A percentile compares a stretch with the other conserved stretches of the same genome.
These are phyloP conservation scores for Eubasilissa splendida DNA, from an alignment of 2,888 invertebrate species.

Conservation along the genomic window DNA sequence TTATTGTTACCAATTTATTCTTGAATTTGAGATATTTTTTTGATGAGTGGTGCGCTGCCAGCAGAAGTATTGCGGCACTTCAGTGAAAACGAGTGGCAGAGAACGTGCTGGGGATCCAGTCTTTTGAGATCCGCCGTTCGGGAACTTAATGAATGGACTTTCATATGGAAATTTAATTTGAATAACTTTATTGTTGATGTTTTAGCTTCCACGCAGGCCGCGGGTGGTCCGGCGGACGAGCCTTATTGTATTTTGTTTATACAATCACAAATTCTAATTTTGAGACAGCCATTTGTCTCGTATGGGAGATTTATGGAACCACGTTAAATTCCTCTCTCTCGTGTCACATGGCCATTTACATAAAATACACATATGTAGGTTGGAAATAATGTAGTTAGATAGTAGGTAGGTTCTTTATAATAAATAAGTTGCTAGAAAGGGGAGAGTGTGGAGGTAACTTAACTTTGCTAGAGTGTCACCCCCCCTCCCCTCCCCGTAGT, in stretches of 20 bases:
- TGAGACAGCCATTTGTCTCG: constrained; percentile 1
- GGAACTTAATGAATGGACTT: constrained; percentile 23
- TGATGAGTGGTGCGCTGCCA: neutral
- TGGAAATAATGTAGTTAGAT: too few species aligned
- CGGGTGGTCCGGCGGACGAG: constrained; percentile 36
- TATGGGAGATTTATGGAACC: too few species aligned
- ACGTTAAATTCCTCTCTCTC: too few species aligned
- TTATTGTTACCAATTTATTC: neutral
- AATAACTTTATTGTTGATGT: constrained; percentile 3
- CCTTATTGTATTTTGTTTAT: constrained; percentile 5
- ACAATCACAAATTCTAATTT: neutral
- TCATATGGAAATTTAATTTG: constrained; percentile 39
- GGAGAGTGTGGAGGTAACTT: too few species aligned
- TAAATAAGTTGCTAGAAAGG: too few species aligned
- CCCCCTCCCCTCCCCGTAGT: too few species aligned
- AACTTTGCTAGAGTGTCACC: too few species aligned
- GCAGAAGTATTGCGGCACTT: neutral
- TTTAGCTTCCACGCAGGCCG: constrained; percentile 2
- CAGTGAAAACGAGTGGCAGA: neutral
- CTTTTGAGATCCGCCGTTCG: constrained; percentile 9
- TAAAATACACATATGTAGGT: too few species aligned
- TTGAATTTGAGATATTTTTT: neutral
- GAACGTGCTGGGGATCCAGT: constrained; percentile 6
- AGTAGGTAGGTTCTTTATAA: too few species aligned
- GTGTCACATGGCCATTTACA: too few species aligned